Base-by-base conservation (phyloP, 37 sponge, comb jelly and placozoan genomes). In the Lycopodina hypogea region DNA sequence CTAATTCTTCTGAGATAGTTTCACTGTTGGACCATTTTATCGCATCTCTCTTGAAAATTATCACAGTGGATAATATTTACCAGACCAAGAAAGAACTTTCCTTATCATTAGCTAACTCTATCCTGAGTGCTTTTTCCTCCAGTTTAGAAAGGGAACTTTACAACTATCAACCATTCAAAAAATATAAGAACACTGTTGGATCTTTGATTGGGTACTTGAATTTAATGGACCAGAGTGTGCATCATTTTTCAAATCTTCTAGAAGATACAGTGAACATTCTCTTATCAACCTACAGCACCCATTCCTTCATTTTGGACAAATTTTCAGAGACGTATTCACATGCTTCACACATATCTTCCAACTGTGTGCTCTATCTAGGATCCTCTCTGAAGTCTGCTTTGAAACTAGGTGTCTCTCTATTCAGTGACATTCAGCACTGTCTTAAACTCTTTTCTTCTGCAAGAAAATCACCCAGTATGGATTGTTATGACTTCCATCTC, bases 21-120 rank as follows among this genome's bases (percentile, higher is more conserved):
- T 14, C 58, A 8, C 41, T 40, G 22, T 34, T 12, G 17, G 26
- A 60, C 7, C 24, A 30, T 60, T 40, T 76, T 8, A 39, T 60
- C 0, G 7, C 41, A 18, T 36, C 76, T 36, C 62, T 76, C 26
- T 28, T 82, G 22, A 52, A 42, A 0, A 65, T 82, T 11, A 22
- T 64, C 0, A 28, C 75, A 0, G 29, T 82, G 22, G 82, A 82
- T 26, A 40, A 33, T 24, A 34, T 80, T 59, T 17, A 77, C 14
- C 84, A 84, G 22, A 1, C 22, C 35, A 71, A 70, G 42, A 40
- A 35, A n/a, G 63, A 34, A 14, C 8, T 50, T 41, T 69, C 55
- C 4, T 33, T 42, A 2, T 26, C 58, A 18, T 42, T 84, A 21
- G 50, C 62, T 34, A 69, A 77, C 70, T 59, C 35, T 26, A 28